phyloP scores from a whole-genome alignment of 2,113 vertebrate species.

The Ranitomeya imitator region DNA sequence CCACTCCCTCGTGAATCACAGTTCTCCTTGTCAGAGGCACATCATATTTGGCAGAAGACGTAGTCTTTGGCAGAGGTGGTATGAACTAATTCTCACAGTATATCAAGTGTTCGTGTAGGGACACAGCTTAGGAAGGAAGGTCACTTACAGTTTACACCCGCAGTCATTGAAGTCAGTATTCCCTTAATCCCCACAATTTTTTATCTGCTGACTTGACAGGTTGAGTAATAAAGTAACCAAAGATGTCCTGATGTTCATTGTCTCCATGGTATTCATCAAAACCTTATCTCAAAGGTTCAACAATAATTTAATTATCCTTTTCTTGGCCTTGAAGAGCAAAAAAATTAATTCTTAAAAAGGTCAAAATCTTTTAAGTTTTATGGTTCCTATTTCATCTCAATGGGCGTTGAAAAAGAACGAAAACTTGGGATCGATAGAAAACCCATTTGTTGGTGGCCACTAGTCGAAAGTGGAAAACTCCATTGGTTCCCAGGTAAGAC shows the following conservation, averaged over 20 bases:
- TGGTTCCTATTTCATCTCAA: not conserved
- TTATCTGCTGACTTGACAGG: not conserved
- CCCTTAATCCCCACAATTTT: not conserved
- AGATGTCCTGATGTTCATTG: not conserved
- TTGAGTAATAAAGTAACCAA: not conserved
- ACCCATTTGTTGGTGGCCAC: not conserved
- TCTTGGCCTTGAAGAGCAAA: not conserved
- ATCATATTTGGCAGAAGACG: conserved; percentile 23
- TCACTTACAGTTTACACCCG: conserved; percentile 41
- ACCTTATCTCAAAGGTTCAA: not conserved
- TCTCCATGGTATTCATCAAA: not conserved
- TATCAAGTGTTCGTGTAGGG: conserved; percentile 28
- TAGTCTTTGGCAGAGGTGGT: not conserved
- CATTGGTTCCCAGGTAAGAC: no score
- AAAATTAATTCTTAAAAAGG: not conserved
- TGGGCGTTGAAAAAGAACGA: not conserved
- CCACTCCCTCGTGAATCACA: conserved; percentile 46
- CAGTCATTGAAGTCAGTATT: not conserved
- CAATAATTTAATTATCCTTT: not conserved
- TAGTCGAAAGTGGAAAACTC: no score
- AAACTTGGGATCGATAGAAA: not conserved
- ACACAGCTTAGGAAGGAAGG: conserved; percentile 34
- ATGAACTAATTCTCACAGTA: conserved; percentile 11
- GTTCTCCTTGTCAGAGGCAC: not conserved
- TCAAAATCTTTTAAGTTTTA: not conserved